These are phyloP conservation scores for human (Homo sapiens) DNA, from an alignment of 2,113 vertebrate species.

Conservation along the genomic window GRCh38 chr15:26438501-26439000, in stretches of 20 bases:
- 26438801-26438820: rapidly evolving
- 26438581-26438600: neutral
- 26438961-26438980: neutral
- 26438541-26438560: neutral
- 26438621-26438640: neutral
- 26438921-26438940: rapidly evolving
- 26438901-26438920: rapidly evolving
- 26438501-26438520: neutral
- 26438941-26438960: rapidly evolving
- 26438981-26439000: neutral
- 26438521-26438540: neutral
- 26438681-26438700: neutral
- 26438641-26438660: neutral
- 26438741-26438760: too few species aligned
- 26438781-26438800: rapidly evolving
- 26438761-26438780: neutral
- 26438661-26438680: neutral
- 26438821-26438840: neutral
- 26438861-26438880: neutral
- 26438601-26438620: neutral
- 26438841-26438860: neutral
- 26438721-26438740: neutral
- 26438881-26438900: neutral
- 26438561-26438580: neutral
- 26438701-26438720: neutral